phyloP scores from a whole-genome alignment of 30 jellyfish, hydroid and myxozoan species.

The Hydra vulgaris region DNA sequence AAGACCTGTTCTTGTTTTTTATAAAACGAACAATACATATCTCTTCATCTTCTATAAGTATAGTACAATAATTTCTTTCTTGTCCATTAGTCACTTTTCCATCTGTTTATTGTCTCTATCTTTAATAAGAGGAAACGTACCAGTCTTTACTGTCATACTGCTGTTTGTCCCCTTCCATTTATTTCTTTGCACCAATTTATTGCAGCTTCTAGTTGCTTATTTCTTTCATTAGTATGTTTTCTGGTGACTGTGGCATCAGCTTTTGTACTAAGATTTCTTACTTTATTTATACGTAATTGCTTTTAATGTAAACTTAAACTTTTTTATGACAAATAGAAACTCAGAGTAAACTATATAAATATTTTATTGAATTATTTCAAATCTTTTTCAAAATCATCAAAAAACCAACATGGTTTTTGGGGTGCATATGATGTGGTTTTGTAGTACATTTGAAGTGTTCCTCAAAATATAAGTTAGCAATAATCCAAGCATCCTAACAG shows the following conservation, averaged over 20 bases:
- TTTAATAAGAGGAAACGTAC: conserved; percentile 20
- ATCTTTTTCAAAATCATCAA: background rate
- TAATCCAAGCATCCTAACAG: background rate
- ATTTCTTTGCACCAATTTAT: conserved; percentile 22
- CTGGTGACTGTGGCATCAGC: conserved; percentile 29
- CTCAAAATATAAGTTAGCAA: conserved; percentile 9
- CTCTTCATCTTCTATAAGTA: conserved; percentile 5
- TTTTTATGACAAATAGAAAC: background rate
- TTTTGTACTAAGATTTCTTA: conserved; percentile 9
- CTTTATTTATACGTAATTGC: background rate
- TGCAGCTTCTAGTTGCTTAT: conserved; percentile 18
- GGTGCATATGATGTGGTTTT: conserved; percentile 10
- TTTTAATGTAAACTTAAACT: background rate
- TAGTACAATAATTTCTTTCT: conserved; percentile 23
- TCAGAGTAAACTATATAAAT: background rate
- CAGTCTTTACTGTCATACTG: conserved; percentile 21
- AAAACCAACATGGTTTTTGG: conserved; percentile 12
- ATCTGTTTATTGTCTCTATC: conserved; percentile 32
- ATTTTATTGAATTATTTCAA: no score
- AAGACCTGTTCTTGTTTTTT: background rate
- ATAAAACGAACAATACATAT: background rate
- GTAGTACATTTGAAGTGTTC: background rate
- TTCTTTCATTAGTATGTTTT: conserved; percentile 11
- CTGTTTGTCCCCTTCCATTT: conserved; percentile 20
- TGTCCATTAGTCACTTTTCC: conserved; percentile 19